Evolutionary conservation across 1,140 invertebrate species (phyloP).

Genomic region (Anthonomus grandis): DNA sequence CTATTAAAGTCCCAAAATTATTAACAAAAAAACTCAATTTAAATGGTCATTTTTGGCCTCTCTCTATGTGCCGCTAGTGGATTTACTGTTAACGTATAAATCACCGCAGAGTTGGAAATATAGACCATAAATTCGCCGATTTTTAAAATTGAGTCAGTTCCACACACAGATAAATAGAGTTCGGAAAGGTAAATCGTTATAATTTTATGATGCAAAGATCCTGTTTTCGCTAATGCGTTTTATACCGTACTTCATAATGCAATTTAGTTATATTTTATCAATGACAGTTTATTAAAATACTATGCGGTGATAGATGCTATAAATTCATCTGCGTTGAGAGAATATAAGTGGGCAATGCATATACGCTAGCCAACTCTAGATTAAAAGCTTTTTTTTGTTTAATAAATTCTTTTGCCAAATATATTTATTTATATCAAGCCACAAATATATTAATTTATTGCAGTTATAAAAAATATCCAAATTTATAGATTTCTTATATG

Average conservation of each 20-base stretch:
- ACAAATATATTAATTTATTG: too few relatives aligned
- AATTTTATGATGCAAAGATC: conserved; percentile 32
- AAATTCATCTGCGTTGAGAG: conserved; percentile 9
- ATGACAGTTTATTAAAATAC: conserved; percentile 25
- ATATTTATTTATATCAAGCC: too few relatives aligned
- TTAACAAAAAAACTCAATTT: too few relatives aligned
- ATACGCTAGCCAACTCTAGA: too few relatives aligned
- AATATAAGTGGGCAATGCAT: conserved; percentile 6
- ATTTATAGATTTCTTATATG: too few relatives aligned
- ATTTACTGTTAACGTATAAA: conserved; percentile 24
- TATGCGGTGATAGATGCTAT: conserved; percentile 13
- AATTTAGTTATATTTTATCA: conserved; percentile 26
- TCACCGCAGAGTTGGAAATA: conserved; percentile 24
- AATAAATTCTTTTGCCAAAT: too few relatives aligned
- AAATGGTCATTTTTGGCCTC: neutral
- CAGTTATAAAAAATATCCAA: too few relatives aligned
- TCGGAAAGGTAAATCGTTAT: conserved; percentile 30
- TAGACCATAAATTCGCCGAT: conserved; percentile 28
- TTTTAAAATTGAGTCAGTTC: conserved; percentile 30
- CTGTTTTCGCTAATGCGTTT: conserved; percentile 27
- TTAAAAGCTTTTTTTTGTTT: too few relatives aligned
- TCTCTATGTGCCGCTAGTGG: conserved; percentile 12
- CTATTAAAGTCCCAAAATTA: too few relatives aligned
- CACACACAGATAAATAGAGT: conserved; percentile 32
- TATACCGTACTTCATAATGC: conserved; percentile 20